Percentiles rank a stretch among this genome's conserved stretches.
Evolutionary conservation across 1,140 invertebrate species (phyloP).

Genomic region (Nomia melanderi): DNA sequence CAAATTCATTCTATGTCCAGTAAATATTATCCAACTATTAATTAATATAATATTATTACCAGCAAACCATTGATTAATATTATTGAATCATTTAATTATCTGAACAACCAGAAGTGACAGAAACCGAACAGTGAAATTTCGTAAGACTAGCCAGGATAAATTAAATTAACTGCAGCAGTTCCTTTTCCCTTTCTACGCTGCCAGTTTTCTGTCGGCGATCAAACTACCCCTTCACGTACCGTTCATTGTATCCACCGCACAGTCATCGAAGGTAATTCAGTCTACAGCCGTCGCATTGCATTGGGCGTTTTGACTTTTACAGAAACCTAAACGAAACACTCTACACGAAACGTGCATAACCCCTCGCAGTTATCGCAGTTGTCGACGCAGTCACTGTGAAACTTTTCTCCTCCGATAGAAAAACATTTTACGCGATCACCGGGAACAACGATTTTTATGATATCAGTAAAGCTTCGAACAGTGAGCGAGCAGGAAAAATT

Average conservation of each 20-base stretch:
- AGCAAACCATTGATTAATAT: no score
- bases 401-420: background rate
- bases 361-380: no score
- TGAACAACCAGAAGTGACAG: background rate
- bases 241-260: conserved; percentile 51
- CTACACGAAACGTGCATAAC: background rate
- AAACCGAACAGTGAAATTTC: background rate
- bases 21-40: no score
- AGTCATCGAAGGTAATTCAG: background rate
- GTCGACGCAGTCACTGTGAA: background rate
- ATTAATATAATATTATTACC: no score
- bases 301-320: background rate
- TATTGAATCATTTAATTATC: no score
- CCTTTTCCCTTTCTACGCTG: background rate
- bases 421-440: no score
- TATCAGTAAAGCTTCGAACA: background rate
- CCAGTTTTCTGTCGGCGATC: background rate
- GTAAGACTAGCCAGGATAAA: background rate
- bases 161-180: background rate
- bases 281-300: conserved; percentile 1
- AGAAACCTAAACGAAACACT: background rate
- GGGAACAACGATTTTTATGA: no score
- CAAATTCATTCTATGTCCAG: no score
- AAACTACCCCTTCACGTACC: background rate
- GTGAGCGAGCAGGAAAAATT: background rate